These are phyloP conservation scores for Drosophila azteca DNA, from an alignment of 1,140 invertebrate species.

Conservation along the genomic window DNA sequence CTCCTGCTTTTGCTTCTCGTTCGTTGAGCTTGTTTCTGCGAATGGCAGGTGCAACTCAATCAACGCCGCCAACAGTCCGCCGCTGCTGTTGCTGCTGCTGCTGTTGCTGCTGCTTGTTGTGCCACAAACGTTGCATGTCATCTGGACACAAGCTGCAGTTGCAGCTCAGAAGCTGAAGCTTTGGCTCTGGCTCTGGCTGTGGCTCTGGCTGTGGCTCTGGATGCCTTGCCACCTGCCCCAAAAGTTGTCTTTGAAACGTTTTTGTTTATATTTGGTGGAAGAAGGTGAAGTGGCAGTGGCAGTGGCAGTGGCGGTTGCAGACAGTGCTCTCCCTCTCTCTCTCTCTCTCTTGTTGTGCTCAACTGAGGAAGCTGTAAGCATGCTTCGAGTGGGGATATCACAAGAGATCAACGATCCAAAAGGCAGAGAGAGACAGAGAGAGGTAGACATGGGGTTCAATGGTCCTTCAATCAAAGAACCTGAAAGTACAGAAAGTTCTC, in stretches of 20 bases:
- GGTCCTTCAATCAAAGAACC: constrained; percentile 21
- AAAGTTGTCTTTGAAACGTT: constrained; percentile 52
- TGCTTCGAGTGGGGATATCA: constrained; percentile 65
- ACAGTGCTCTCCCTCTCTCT: constrained; percentile 14
- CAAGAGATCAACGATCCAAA: constrained; percentile 65
- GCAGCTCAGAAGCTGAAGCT: constrained; percentile 19
- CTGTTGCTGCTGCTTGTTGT: background rate
- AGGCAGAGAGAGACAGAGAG: constrained; percentile 14
- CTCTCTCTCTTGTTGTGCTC: constrained; percentile 19
- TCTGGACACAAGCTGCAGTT: constrained; percentile 42
- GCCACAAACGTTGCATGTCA: constrained; percentile 57
- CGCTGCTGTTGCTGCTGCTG: constrained; percentile 1
- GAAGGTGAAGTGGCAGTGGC: constrained; percentile 40
- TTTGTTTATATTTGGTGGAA: constrained; percentile 52
- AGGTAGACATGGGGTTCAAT: constrained; percentile 36
- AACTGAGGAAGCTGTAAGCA: constrained; percentile 70
- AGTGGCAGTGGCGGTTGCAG: constrained; percentile 4
- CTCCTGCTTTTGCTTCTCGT: constrained; percentile 3
- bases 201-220: too few relatives aligned
- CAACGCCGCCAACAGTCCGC: constrained; percentile 43
- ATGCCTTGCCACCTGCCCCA: constrained; percentile 47
- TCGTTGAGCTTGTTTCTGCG: constrained; percentile 74
- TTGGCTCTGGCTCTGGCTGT: too few relatives aligned
- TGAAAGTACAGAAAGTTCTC: constrained; percentile 6
- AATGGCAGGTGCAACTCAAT: constrained; percentile 83